phyloP scores from a whole-genome alignment of 2,888 invertebrate species.

The Graphium colonna region DNA sequence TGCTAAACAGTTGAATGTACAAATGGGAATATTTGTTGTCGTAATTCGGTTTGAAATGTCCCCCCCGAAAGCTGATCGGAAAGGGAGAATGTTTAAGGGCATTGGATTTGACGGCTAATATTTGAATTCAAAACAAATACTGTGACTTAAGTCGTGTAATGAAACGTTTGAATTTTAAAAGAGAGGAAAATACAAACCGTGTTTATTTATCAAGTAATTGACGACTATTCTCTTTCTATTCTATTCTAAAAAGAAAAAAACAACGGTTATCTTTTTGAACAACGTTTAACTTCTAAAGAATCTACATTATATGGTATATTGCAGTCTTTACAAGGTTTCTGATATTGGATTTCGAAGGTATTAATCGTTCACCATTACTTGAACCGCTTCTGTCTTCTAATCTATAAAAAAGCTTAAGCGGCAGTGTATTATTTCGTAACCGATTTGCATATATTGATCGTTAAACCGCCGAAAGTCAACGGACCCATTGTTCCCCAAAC shows the following conservation, averaged over 20 bases:
- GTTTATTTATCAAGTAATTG: no score
- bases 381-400: background rate
- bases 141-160: background rate
- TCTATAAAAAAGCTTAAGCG: background rate
- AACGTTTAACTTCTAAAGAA: no score
- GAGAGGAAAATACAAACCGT: no score
- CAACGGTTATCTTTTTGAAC: no score
- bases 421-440: background rate
- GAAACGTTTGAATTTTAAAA: no score
- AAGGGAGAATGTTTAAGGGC: background rate
- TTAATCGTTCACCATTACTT: no score
- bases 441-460: background rate
- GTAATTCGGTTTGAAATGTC: constrained; percentile 1
- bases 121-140: background rate
- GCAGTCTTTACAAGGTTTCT: no score
- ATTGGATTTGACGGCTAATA: background rate
- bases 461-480: background rate
- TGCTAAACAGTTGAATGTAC: constrained; percentile 14
- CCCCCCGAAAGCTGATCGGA: background rate
- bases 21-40: constrained; percentile 14
- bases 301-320: no score
- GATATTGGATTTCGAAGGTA: no score
- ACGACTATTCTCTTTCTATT: no score
- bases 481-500: background rate
- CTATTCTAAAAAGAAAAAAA: no score